These are phyloP conservation scores for Augochlorella aurata DNA, from an alignment of 2,888 invertebrate genomes.

Conservation along the genomic window DNA sequence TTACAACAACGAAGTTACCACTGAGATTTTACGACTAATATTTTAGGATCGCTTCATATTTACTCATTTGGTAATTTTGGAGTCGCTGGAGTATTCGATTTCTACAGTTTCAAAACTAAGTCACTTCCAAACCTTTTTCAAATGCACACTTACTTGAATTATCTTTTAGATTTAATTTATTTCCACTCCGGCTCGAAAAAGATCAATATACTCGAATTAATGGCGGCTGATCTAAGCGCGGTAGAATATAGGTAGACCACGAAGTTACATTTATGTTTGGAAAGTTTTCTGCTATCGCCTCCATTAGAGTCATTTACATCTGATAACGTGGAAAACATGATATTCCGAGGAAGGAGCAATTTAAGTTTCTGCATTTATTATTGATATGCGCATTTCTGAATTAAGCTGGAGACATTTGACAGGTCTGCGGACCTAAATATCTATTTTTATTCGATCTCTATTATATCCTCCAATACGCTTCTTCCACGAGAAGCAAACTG, in stretches of 20 bases:
- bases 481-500: too few species aligned
- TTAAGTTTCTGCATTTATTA: neutral
- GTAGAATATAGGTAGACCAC: neutral
- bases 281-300: slow-evolving; percentile 1
- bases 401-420: neutral
- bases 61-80: too few species aligned
- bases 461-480: too few species aligned
- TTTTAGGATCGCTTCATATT: too few species aligned
- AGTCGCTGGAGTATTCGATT: too few species aligned
- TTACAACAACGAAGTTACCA: too few species aligned
- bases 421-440: neutral
- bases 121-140: too few species aligned
- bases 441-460: neutral
- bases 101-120: too few species aligned
- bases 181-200: neutral
- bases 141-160: too few species aligned
- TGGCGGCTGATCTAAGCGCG: neutral
- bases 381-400: neutral
- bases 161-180: neutral
- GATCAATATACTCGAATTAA: neutral
- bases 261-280: neutral
- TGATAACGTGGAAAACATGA: slow-evolving; percentile 6
- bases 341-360: neutral
- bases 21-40: too few species aligned
- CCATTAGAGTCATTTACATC: neutral